phyloP scores from a whole-genome alignment of 2,113 vertebrate genomes.

The Dromaius novaehollandiae region DNA sequence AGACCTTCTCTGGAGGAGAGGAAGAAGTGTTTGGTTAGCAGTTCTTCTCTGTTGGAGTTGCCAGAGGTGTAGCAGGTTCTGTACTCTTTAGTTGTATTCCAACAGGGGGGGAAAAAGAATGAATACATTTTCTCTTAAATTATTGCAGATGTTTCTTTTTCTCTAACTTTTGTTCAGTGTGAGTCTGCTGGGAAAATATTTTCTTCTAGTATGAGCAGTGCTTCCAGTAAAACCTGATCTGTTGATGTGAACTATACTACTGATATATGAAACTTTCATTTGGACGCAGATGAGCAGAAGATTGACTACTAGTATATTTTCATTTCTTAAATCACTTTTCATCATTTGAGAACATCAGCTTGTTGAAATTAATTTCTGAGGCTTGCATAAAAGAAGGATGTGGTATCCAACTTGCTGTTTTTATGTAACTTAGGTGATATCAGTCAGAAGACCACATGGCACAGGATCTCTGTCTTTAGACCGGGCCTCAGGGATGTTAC shows the following conservation, averaged over 20 bases:
- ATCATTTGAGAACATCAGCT: not conserved
- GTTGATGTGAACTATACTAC: not conserved
- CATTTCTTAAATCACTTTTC: not conserved
- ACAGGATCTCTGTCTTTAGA: constrained; percentile 94
- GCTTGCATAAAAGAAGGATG: not conserved
- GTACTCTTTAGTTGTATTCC: not conserved
- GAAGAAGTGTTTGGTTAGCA: too few species aligned
- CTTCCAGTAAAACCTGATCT: not conserved
- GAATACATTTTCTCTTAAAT: not conserved
- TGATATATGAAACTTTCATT: not conserved
- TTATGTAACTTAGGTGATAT: constrained; percentile 83
- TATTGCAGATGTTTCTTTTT: not conserved
- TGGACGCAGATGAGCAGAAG: not conserved
- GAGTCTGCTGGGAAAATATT: not conserved
- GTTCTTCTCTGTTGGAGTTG: not conserved
- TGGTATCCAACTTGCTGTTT: not conserved
- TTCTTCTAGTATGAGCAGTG: not conserved
- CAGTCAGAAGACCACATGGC: constrained; percentile 97
- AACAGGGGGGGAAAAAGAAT: not conserved
- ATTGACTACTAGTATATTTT: not conserved
- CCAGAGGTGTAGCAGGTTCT: not conserved
- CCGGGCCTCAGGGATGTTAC: constrained; percentile 94
- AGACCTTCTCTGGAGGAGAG: not conserved
- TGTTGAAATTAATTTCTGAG: not conserved
- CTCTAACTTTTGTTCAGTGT: not conserved